Percentiles rank a stretch among this genome's conserved stretches.
Conservation (phyloP, 1,140 invertebrate species). For the Drosophila fuyamai region DNA sequence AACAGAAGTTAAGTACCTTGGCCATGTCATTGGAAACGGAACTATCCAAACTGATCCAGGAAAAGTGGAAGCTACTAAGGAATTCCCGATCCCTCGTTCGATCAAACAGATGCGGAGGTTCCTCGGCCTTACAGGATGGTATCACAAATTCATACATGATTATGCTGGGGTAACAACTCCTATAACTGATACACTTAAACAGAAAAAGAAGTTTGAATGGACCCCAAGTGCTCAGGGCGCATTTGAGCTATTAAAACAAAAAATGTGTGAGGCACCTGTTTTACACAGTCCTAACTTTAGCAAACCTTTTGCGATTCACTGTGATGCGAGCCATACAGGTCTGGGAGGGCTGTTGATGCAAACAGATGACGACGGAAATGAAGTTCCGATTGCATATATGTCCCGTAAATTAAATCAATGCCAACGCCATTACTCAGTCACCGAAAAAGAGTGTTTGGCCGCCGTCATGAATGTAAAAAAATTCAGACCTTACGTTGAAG, state of each 20-base stretch:
- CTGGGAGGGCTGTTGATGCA: slow-evolving; percentile 6
- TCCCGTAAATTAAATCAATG: slow-evolving; percentile 6
- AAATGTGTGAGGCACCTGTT: not conserved
- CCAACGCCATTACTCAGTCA: slow-evolving; percentile 1
- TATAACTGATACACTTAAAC: slow-evolving; percentile 25
- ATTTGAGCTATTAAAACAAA: slow-evolving; percentile 6
- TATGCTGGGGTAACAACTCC: slow-evolving; percentile 20
- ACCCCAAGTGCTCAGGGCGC: not conserved
- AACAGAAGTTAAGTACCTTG: slow-evolving; percentile 42
- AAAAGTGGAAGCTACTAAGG: slow-evolving; percentile 50
- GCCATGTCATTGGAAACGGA: slow-evolving; percentile 36
- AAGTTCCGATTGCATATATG: slow-evolving; percentile 6
- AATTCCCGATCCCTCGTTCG: slow-evolving; percentile 41
- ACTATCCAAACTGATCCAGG: slow-evolving; percentile 45
- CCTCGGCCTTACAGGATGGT: slow-evolving; percentile 35
- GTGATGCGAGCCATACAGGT: slow-evolving; percentile 11
- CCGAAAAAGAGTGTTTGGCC: slow-evolving; percentile 1
- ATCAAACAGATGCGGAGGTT: slow-evolving; percentile 34
- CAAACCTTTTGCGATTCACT: slow-evolving; percentile 7
- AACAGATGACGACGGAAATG: not conserved
- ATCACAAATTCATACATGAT: slow-evolving; percentile 33
- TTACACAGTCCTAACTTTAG: slow-evolving; percentile 5
- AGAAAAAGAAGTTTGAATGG: slow-evolving; percentile 6
- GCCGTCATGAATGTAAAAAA: slow-evolving; percentile 14
- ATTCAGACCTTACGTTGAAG: slow-evolving; percentile 8